Conservation (phyloP, 2,113 vertebrate genomes). For the Phycodurus eques region DNA sequence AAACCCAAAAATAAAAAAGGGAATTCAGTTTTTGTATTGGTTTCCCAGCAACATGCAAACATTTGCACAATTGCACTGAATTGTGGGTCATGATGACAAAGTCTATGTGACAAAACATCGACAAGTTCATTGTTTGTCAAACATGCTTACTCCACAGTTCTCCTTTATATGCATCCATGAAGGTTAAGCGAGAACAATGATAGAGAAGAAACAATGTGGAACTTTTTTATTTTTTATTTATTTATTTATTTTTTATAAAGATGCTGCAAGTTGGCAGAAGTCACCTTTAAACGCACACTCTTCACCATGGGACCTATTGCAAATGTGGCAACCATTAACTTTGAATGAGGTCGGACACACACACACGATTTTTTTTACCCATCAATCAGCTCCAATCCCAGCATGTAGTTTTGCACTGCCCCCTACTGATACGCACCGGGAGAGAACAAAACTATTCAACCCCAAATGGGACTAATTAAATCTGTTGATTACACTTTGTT, state of each 20-base stretch:
- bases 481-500: neutral
- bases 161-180: too few relatives aligned
- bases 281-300: conserved; percentile 13
- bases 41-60: too few relatives aligned
- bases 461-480: neutral
- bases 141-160: too few relatives aligned
- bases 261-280: neutral
- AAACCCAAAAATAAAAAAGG: too few relatives aligned
- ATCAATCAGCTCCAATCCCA: neutral
- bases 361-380: neutral
- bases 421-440: conserved; percentile 22
- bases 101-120: too few relatives aligned
- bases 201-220: neutral
- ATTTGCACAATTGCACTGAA: too few relatives aligned
- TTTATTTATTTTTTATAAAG: neutral
- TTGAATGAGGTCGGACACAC: neutral
- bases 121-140: neutral
- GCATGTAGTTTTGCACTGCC: conserved; percentile 27
- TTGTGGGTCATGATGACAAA: too few relatives aligned
- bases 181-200: neutral
- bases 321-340: conserved; percentile 17
- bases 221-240: neutral
- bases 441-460: neutral
- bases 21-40: too few relatives aligned
- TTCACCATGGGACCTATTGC: neutral